phyloP scores from a whole-genome alignment of 2,797 vertebrate species.

The Moxostoma hubbsi region DNA sequence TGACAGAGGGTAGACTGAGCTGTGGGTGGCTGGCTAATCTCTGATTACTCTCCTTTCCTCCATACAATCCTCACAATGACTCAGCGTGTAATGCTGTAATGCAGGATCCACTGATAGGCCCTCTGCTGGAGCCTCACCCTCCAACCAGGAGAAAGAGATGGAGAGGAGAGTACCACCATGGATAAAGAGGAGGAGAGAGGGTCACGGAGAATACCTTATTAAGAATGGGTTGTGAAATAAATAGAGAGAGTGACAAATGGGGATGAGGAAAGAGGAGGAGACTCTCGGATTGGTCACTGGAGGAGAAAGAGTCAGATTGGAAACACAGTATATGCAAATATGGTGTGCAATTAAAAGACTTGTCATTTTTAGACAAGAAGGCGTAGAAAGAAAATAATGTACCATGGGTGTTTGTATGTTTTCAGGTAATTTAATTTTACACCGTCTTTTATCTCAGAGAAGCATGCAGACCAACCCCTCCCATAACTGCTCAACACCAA shows the following conservation, averaged over 20 bases:
- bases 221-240: background rate
- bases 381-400: slow-evolving; percentile 19
- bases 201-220: slow-evolving; percentile 19
- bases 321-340: background rate
- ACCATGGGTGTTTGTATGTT: slow-evolving; percentile 66
- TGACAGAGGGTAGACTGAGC: slow-evolving; percentile 70
- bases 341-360: slow-evolving; percentile 17
- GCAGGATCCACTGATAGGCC: slow-evolving; percentile 43
- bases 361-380: slow-evolving; percentile 11
- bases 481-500: slow-evolving; percentile 69
- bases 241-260: background rate
- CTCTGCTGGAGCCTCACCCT: slow-evolving; percentile 15
- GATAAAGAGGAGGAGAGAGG: slow-evolving; percentile 4
- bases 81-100: slow-evolving; percentile 32
- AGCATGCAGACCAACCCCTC: slow-evolving; percentile 77
- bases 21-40: slow-evolving; percentile 72
- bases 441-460: slow-evolving; percentile 80
- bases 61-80: slow-evolving; percentile 43
- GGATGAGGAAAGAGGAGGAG: background rate
- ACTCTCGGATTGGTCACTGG: background rate
- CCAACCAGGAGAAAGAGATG: slow-evolving; percentile 24
- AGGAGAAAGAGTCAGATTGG: background rate
- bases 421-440: slow-evolving; percentile 87
- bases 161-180: background rate
- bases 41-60: slow-evolving; percentile 61